Base-by-base conservation (phyloP, 2,888 invertebrate genomes). In the Portevinia maculata region DNA sequence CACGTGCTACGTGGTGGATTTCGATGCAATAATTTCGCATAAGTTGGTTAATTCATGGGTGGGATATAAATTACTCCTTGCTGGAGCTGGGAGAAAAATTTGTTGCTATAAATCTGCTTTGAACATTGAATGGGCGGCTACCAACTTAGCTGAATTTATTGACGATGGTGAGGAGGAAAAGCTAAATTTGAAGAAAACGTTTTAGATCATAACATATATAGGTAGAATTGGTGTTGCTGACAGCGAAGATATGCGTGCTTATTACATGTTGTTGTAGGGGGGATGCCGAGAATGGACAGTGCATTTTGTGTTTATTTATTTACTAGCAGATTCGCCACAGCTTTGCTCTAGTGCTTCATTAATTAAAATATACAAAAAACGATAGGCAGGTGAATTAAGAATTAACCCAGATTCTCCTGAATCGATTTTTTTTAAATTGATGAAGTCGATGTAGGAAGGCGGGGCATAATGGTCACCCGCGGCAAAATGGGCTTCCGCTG, bases 21-120 rank as follows among this genome's bases (percentile, higher is more conserved):
- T 62, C n/a, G 19, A 55, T 32, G 46, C 39, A 60, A 48, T 65
- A 37, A 71, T 81, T 60, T 30, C 30, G 30, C 71, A 65, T 67
- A 70, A 83, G 76, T 71, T 83, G 67, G 76, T 76, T 76, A 71
- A 71, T 71, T 76, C 76, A 65, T 70, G 70, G 39, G n/a, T 9
- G 28, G 30, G 41, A 62, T 48, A 71, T 76, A 76, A 76, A 83
- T 83, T 64, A 46, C 17, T 15, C 17, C n/a, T 6, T 21, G 24
- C 15, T 13, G 7, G 15, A 7, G 39, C 6, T 39, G 13, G 13
- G 6, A 21, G 1, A n/a, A 32, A 48, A 50, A 64, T 62, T 60
- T 65, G 37, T 60, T 55, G 21, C 59, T 32, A 83, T 76, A 76
- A 67, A 76, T 76, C 62, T 2, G 32, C 17, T 65, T 32, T 65